These are phyloP conservation scores for Achroia grisella DNA, from an alignment of 1,140 invertebrate species.

Conservation along the genomic window DNA sequence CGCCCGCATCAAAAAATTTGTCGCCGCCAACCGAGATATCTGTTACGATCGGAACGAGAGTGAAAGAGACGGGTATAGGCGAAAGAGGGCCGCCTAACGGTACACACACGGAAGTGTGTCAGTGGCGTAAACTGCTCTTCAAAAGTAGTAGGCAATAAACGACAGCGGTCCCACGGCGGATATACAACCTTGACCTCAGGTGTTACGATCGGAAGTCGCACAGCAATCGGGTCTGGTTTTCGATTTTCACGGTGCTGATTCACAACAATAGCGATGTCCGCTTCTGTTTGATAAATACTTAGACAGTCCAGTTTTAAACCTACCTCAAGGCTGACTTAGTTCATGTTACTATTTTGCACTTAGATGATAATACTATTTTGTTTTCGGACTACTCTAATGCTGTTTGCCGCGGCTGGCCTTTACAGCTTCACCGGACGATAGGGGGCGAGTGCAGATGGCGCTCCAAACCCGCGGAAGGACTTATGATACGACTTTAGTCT, in stretches of 20 bases:
- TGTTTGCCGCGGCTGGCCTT: too few relatives aligned
- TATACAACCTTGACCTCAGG: conserved; percentile 51
- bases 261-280: conserved; percentile 55
- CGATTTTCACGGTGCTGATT: conserved; percentile 70
- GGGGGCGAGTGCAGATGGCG: too few relatives aligned
- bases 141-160: conserved; percentile 38
- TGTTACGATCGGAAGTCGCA: conserved; percentile 34
- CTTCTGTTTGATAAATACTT: conserved; percentile 36
- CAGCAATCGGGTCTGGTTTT: conserved; percentile 36
- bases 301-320: conserved; percentile 50
- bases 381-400: too few relatives aligned
- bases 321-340: conserved; percentile 59
- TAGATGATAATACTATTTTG: too few relatives aligned
- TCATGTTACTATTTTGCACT: not conserved
- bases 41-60: conserved; percentile 42
- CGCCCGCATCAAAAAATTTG: conserved; percentile 66
- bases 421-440: too few relatives aligned
- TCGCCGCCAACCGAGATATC: conserved; percentile 49
- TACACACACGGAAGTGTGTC: conserved; percentile 66
- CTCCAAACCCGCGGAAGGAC: too few relatives aligned
- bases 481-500: too few relatives aligned
- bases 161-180: conserved; percentile 14
- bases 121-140: conserved; percentile 52
- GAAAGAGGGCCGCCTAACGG: conserved; percentile 68
- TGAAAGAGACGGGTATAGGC: conserved; percentile 49